Base-by-base conservation (phyloP, 2,888 invertebrate species). In the Melipona bicolor region DNA sequence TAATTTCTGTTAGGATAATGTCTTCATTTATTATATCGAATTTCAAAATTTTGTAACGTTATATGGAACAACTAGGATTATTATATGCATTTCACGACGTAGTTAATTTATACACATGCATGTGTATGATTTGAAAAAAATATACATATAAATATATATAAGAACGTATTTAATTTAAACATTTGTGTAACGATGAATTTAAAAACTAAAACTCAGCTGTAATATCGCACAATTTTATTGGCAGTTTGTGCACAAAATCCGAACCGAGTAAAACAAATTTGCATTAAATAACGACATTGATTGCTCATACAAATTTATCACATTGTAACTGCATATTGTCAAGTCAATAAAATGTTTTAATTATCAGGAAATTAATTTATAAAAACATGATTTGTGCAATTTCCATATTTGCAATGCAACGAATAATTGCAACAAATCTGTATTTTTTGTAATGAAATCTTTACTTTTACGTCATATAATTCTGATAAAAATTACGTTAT, bases 171-270 rank as follows among this genome's bases (percentile, higher is more conserved):
- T 56, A 77, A 76, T 62, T 68, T 36, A 68, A 62, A 61, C 64
- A 56, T 49, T 81, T 72, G 54, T 56, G 64, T 56, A 68, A 72
- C 19, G 43, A 36, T 62, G 68, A 79, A 68, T 62, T 32, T 24
- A 61, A 79, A 32, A 69, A 79, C 36, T 52, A 67, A 77, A 49
- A 43, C 36, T 74, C 59, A 49, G 36, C 65, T 54, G 56, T 59
- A 82, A 69, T 36, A 64, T 70, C 65, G 87, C 79, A 83, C 75
- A 83, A 83, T 75, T 65, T 81, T 65, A 64, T 74, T 52, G 19
- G 54, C 19, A 65, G 70, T 69, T 27, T 24, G 17, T 71, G 70
- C 81, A 74, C 69, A 80, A 81, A 21, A 49, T 59, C n/a, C 27
- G 72, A 69, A 65, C n/a, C 1, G 52, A 65, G 13, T 52, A 15